A percentile compares a stretch with the other conserved stretches of the same genome.
Evolutionary conservation across 2,888 invertebrate species (phyloP).

Genomic region (Ectropis crepuscularia): DNA sequence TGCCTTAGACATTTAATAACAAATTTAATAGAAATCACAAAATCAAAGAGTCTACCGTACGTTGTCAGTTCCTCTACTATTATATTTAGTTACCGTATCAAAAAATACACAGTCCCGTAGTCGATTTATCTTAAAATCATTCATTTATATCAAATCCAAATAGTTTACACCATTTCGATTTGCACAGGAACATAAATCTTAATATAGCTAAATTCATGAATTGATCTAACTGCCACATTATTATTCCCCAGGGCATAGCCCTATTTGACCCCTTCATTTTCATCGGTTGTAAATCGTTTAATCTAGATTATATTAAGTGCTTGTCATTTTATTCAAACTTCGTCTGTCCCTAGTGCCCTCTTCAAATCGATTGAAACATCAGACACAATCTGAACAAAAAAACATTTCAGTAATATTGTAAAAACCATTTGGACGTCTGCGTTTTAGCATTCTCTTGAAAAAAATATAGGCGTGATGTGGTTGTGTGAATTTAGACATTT

Average conservation of each 20-base stretch:
- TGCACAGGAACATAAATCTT: slow-evolving; percentile 3
- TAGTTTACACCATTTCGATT: neutral
- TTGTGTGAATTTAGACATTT: neutral
- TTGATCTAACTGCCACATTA: slow-evolving; percentile 18
- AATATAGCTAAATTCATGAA: slow-evolving; percentile 12
- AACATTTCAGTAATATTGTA: slow-evolving; percentile 2
- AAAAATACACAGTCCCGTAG: too few species aligned
- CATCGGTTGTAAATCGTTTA: slow-evolving; percentile 32
- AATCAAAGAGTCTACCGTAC: too few species aligned
- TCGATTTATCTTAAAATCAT: neutral
- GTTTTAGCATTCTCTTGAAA: slow-evolving; percentile 5
- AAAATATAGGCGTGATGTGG: slow-evolving; percentile 5
- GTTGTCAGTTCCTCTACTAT: too few species aligned
- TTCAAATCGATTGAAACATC: slow-evolving; percentile 32
- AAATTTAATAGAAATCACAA: too few species aligned
- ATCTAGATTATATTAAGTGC: slow-evolving; percentile 28
- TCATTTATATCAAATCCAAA: neutral
- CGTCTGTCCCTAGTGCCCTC: slow-evolving; percentile 31
- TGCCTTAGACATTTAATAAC: too few species aligned
- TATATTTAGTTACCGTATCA: too few species aligned
- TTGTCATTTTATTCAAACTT: slow-evolving; percentile 33
- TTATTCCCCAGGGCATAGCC: slow-evolving; percentile 21
- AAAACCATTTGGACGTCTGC: slow-evolving; percentile 5
- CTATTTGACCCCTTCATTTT: slow-evolving; percentile 30
- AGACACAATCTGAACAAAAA: slow-evolving; percentile 20